These are phyloP conservation scores for Chelonus formosanus DNA, from an alignment of 2,888 invertebrate genomes.

Conservation along the genomic window DNA sequence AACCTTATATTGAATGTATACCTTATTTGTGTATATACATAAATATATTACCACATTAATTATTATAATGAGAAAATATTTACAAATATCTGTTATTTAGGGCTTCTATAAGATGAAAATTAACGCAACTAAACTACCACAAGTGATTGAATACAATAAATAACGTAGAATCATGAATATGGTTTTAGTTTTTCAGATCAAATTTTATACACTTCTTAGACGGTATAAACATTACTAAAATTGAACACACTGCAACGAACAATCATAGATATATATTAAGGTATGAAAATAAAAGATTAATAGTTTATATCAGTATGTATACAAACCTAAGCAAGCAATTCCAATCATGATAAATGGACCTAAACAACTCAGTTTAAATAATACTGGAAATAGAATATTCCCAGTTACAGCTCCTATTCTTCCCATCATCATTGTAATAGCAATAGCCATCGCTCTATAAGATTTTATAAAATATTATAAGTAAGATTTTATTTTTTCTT, in stretches of 20 bases:
- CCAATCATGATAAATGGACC: slow-evolving; percentile 78
- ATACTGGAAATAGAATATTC: slow-evolving; percentile 75
- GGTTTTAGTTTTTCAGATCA: too few species aligned
- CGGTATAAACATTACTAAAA: slow-evolving; percentile 49
- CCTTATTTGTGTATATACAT: too few species aligned
- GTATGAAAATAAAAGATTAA: neutral
- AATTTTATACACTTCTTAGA: slow-evolving; percentile 21
- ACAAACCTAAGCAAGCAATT: slow-evolving; percentile 69
- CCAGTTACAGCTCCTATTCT: slow-evolving; percentile 76
- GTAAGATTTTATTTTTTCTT: too few species aligned
- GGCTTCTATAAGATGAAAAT: too few species aligned
- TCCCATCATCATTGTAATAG: slow-evolving; percentile 76
- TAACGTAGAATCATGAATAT: too few species aligned
- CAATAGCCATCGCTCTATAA: slow-evolving; percentile 76
- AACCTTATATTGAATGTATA: too few species aligned
- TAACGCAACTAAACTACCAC: too few species aligned
- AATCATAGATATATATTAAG: slow-evolving; percentile 23
- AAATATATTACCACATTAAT: too few species aligned
- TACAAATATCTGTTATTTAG: too few species aligned
- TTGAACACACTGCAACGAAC: slow-evolving; percentile 47
- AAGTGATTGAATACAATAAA: too few species aligned
- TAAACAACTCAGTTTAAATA: slow-evolving; percentile 74
- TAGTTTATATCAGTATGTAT: neutral
- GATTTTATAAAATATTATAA: neutral
- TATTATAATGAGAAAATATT: too few species aligned